Percentiles rank a stretch among this genome's conserved stretches.
These are phyloP conservation scores for Pseudomugil gertrudae DNA, from an alignment of 2,797 vertebrate species.

Conservation along the genomic window DNA sequence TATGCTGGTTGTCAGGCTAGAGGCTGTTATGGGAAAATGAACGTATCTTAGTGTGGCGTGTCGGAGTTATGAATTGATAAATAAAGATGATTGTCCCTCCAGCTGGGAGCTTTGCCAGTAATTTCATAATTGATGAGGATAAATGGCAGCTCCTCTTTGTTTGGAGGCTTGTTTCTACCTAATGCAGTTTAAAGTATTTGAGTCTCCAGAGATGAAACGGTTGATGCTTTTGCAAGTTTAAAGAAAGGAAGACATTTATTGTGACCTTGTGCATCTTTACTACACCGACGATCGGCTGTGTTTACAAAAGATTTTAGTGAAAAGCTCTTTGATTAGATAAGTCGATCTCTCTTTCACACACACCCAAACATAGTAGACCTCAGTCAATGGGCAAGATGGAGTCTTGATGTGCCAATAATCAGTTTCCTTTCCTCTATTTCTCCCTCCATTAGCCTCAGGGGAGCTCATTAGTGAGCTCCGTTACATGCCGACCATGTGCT, in stretches of 20 bases:
- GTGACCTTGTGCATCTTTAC: not conserved
- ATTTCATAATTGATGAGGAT: slow-evolving; percentile 46
- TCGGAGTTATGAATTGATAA: slow-evolving; percentile 15
- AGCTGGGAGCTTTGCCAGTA: slow-evolving; percentile 5
- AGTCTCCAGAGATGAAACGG: not conserved
- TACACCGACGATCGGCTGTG: not conserved
- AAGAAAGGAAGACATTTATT: not conserved
- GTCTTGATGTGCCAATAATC: slow-evolving; percentile 52
- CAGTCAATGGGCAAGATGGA: slow-evolving; percentile 33
- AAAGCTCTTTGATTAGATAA: slow-evolving; percentile 28
- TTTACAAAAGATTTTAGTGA: slow-evolving; percentile 18
- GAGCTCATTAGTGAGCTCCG: slow-evolving; percentile 54
- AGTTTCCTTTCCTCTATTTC: slow-evolving; percentile 27
- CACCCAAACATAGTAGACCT: slow-evolving; percentile 30
- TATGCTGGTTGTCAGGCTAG: not conserved
- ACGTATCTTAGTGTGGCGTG: slow-evolving; percentile 6
- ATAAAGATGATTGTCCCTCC: slow-evolving; percentile 17
- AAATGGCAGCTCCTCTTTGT: slow-evolving; percentile 28
- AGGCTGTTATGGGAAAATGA: not conserved
- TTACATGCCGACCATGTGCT: slow-evolving; percentile 34
- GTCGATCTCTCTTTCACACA: not conserved
- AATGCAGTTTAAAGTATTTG: not conserved
- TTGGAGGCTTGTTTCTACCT: not conserved
- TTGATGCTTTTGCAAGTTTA: not conserved
- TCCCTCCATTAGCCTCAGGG: slow-evolving; percentile 33